Percentiles rank a stretch among this genome's conserved stretches.
Evolutionary conservation across 2,888 invertebrate species (phyloP).

Genomic region (Ectobius pallidus): DNA sequence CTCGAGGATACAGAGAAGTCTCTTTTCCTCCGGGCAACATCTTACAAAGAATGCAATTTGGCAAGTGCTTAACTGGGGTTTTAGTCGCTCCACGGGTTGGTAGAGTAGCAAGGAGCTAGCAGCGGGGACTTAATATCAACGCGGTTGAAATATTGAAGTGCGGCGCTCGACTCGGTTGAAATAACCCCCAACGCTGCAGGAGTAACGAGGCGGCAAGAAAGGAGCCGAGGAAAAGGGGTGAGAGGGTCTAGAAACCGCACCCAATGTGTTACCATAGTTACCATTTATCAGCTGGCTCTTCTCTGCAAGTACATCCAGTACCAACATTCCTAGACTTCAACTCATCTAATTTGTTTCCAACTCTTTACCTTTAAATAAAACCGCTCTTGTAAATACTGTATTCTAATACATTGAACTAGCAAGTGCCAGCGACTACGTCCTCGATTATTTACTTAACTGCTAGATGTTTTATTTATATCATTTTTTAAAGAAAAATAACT

Average conservation of each 20-base stretch:
- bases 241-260: conserved; percentile 25
- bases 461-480: too few species aligned
- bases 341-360: too few species aligned
- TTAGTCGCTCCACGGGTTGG: conserved; percentile 31
- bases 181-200: conserved; percentile 27
- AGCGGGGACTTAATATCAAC: conserved; percentile 38
- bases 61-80: conserved; percentile 42
- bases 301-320: neutral
- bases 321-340: neutral
- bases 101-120: neutral
- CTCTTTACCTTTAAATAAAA: too few species aligned
- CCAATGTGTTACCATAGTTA: conserved; percentile 37
- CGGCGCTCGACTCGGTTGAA: conserved; percentile 30
- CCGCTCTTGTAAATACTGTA: too few species aligned
- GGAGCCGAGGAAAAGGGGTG: neutral
- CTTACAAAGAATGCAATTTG: conserved; percentile 41
- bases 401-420: too few species aligned
- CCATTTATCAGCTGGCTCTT: conserved; percentile 36
- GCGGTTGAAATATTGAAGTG: conserved; percentile 39
- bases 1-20: neutral
- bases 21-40: neutral
- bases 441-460: too few species aligned
- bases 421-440: too few species aligned
- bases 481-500: too few species aligned
- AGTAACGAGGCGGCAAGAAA: conserved; percentile 32